Base-by-base conservation (phyloP, 2,113 vertebrate genomes). In the rat (Rattus norvegicus) region DNA sequence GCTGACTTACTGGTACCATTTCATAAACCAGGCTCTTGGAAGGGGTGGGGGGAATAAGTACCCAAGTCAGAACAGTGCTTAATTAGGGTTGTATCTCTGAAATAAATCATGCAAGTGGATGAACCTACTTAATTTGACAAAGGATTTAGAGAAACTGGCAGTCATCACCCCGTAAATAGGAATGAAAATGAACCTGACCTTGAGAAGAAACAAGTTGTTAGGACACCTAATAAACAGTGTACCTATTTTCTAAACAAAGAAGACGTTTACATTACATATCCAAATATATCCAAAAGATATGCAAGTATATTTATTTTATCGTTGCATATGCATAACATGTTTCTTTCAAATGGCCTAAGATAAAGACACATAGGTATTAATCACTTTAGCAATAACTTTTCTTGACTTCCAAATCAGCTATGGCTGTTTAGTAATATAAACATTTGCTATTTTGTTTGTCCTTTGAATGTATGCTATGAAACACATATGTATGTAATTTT, bases 21-120 rank as follows among this genome's bases (percentile, higher is more conserved):
- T 52, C 24, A 7, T 75, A n/a, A 16, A 7, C 49, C 30, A 1
- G 24, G 5, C 24, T 43, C 8, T 28, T 6, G 63, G 81, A 84
- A 24, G 43, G 43, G 43, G 43, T 3, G 3, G n/a, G 22, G 22
- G n/a, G 91, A 63, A 52, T n/a, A 61, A 24, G 84, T 93, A 47
- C 7, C 2, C 13, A 89, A 24, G 26, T 59, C n/a, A 13, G 56
- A 70, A 33, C 8, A 49, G 26, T 17, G 54, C 39, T 24, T 76
- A 83, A 39, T 84, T 75, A 88, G 20, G 65, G 20, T 39, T 10
- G 33, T 12, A 6, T 59, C 79, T n/a, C 10, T 81, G 16, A 96
- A 92, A 76, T 54, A 12, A 92, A 12, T 81, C 52, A 11, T n/a
- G 75, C 92, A 49, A 92, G 92, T 26, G 3, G 93, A 87, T 73